Base-by-base conservation (phyloP, 2,888 invertebrate genomes). In the Maniola hyperantus region DNA sequence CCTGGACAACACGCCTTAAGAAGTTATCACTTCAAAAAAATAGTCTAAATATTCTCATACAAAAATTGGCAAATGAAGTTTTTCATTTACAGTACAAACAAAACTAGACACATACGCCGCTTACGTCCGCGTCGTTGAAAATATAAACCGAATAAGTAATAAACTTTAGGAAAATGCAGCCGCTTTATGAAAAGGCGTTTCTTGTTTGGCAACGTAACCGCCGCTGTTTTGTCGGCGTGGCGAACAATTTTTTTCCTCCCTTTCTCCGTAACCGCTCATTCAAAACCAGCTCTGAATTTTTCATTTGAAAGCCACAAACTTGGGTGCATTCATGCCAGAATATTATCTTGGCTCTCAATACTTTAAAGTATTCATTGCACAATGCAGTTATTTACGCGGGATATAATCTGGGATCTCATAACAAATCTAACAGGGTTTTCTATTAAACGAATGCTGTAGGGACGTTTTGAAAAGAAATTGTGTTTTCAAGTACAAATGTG, bases 211-310 rank as follows among this genome's bases (percentile, higher is more conserved):
- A 81, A 75, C 77, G 79, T 81, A 80, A 85, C 82, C 81, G 84
- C 82, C 81, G 84, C 80, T 84, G 83, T 81, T 80, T 79, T 80
- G 81, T 82, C 76, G 76, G 71, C n/a, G n/a, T 65, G 68, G 73
- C 75, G 77, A 76, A 68, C 34, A 70, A 76, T 81, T 83, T 86
- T 83, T 83, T 77, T 75, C 73, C 57, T 39, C 39, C 79, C 81
- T 81, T 82, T 75, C 76, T 72, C 73, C 74, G 71, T 75, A 78
- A 77, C 81, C 73, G 59, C 78, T 83, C 87, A 84, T 89, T 89
- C 86, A 88, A 76, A 79, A 77, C 73, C 75, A 71, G 78, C 79
- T 74, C 79, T 89, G 88, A 85, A 89, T 89, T 89, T 91, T 90
- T 88, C 83, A 90, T 90, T 88, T 79, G 79, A 76, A 82, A 81